Evolutionary conservation across 1,140 invertebrate species (phyloP).

Genomic region (Pteromalus puparum): DNA sequence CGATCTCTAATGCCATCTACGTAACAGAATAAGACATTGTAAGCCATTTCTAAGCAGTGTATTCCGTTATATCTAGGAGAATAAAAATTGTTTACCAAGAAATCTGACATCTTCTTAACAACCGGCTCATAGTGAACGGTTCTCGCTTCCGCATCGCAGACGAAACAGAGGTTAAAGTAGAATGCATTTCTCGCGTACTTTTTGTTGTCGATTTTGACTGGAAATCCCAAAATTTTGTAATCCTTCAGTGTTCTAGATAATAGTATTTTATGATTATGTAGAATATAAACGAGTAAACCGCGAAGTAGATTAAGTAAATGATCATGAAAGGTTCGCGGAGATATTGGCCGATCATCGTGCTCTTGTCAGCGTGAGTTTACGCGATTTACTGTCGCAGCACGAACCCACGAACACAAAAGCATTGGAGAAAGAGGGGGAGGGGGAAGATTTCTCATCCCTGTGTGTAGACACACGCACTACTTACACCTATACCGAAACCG

Average conservation of each 20-base stretch:
- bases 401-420: neutral
- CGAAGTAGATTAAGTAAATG: conserved; percentile 29
- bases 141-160: conserved; percentile 90
- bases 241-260: conserved; percentile 83
- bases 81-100: conserved; percentile 80
- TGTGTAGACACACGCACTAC: neutral
- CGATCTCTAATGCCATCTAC: conserved; percentile 87
- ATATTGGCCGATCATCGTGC: conserved; percentile 22
- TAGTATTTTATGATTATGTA: conserved; percentile 28
- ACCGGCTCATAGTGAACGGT: conserved; percentile 95
- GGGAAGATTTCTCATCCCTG: neutral
- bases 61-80: neutral
- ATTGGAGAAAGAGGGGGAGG: neutral
- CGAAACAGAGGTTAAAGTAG: conserved; percentile 97
- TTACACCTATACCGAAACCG: too few species aligned
- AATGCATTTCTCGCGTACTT: conserved; percentile 96
- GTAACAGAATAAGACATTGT: conserved; percentile 38
- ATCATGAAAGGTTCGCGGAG: conserved; percentile 34
- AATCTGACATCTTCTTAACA: conserved; percentile 94
- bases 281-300: conserved; percentile 46
- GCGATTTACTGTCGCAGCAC: conserved; percentile 8
- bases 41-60: neutral
- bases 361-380: neutral
- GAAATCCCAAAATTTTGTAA: conserved; percentile 95
- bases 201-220: conserved; percentile 90